These are phyloP conservation scores for Eurystomus glaucurus DNA, from an alignment of 2,797 vertebrate genomes.

Conservation along the genomic window DNA sequence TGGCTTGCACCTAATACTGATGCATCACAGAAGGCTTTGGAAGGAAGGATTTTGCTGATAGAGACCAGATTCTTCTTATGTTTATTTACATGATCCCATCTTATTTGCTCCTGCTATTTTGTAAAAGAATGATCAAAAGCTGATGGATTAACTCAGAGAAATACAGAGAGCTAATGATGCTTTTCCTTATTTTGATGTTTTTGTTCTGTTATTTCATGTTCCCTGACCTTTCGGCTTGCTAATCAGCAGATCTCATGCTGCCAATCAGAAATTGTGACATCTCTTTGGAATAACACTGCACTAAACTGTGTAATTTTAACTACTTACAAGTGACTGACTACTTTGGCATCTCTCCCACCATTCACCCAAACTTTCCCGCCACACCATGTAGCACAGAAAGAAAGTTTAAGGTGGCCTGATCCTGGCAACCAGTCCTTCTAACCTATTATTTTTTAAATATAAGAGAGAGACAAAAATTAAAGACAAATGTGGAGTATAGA, in stretches of 20 bases:
- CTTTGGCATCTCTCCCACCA: background rate
- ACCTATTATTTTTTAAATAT: background rate
- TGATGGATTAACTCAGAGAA: background rate
- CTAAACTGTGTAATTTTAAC: background rate
- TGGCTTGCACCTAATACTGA: background rate
- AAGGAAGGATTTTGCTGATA: background rate
- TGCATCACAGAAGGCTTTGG: background rate
- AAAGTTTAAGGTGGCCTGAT: background rate
- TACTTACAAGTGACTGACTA: background rate
- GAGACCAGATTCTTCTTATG: background rate
- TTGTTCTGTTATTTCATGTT: background rate
- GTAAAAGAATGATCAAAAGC: background rate
- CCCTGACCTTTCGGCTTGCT: background rate
- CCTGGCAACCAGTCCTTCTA: background rate
- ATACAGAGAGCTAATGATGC: background rate
- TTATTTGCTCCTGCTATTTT: slow-evolving; percentile 1
- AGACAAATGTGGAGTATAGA: background rate
- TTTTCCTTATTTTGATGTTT: background rate
- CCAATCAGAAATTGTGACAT: background rate
- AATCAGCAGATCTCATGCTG: background rate
- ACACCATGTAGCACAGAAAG: background rate
- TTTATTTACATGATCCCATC: background rate
- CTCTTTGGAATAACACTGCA: background rate
- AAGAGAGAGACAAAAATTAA: background rate
- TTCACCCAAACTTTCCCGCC: background rate